phyloP scores from a whole-genome alignment of 2,888 invertebrate genomes.

The Eupithecia tripunctaria region DNA sequence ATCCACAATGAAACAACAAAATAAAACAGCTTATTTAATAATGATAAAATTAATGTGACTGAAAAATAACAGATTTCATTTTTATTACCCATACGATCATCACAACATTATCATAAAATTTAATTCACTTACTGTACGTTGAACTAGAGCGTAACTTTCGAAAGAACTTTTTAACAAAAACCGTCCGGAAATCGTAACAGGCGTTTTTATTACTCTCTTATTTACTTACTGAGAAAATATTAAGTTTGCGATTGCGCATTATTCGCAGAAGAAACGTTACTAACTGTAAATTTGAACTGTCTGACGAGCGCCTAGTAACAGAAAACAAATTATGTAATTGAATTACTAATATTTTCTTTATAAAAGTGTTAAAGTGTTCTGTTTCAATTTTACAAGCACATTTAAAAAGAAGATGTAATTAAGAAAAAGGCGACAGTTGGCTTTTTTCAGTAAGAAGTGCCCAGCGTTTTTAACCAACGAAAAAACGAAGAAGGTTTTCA shows the following conservation, averaged over 20 bases:
- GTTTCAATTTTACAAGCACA: background rate
- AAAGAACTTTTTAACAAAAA: slow-evolving; percentile 34
- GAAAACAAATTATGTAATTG: background rate
- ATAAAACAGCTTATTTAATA: background rate
- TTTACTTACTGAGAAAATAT: slow-evolving; percentile 40
- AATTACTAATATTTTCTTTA: background rate
- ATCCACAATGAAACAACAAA: background rate
- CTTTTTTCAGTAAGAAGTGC: background rate
- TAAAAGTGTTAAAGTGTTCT: background rate
- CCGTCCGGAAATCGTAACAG: slow-evolving; percentile 40
- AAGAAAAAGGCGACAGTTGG: too few relatives aligned
- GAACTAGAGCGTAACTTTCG: slow-evolving; percentile 36
- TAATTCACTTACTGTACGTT: slow-evolving; percentile 25
- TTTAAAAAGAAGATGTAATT: background rate
- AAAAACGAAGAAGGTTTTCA: too few relatives aligned
- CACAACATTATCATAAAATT: slow-evolving; percentile 20
- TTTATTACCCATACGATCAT: slow-evolving; percentile 4
- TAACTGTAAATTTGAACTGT: slow-evolving; percentile 2
- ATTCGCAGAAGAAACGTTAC: slow-evolving; percentile 36
- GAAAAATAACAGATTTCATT: slow-evolving; percentile 14
- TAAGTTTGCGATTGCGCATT: slow-evolving; percentile 27
- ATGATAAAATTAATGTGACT: slow-evolving; percentile 1
- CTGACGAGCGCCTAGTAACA: slow-evolving; percentile 4
- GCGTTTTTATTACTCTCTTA: slow-evolving; percentile 38
- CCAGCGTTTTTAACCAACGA: too few relatives aligned